Base-by-base conservation (phyloP, 2,797 vertebrate species). In the Pseudochaenichthys georgianus region DNA sequence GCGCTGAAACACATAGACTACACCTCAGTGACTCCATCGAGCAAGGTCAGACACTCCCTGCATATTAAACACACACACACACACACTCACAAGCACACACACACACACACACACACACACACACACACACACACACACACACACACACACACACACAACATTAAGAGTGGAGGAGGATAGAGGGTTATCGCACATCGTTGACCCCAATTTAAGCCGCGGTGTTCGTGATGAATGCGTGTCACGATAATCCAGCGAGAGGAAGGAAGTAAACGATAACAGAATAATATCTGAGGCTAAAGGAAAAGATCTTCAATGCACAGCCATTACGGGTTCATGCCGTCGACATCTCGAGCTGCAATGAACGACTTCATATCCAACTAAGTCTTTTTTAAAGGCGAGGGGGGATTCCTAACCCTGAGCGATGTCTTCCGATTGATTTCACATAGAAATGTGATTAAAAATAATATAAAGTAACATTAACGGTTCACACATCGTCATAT, bases 141-240 rank as follows among this genome's bases (percentile, higher is more conserved):
- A 34, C 34, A 34, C 34, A 7, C 21, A 21, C 21, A 1, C 21
- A 21, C 21, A 21, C 21, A 21, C 21, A 21, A 21, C n/a, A 28
- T 1, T 38, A 54, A 52, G 38, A 70, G 60, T 52, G 61, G 79
- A 73, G n/a, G 46, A 79, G 23, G 23, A n/a, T 0, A 28, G 54
- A 50, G 34, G 52, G 13, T 28, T 57, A 77, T 51, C 21, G 41
- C 0, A 70, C 52, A 73, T 89, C 69, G 55, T 75, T 84, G 73
- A 86, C 81, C 77, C 70, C 71, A 80, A 73, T 82, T 85, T 84
- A 42, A 59, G 62, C 69, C 61, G n/a, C 41, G 31, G 16, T 13
- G 50, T 75, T 75, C 57, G 42, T 77, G 81, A 89, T 77, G 38
- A 77, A 88, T 83, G 76, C 66, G 78, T 73, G 78, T 53, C 64